Conservation (phyloP, 2,888 invertebrate species). For the Dilophus febrilis region DNA sequence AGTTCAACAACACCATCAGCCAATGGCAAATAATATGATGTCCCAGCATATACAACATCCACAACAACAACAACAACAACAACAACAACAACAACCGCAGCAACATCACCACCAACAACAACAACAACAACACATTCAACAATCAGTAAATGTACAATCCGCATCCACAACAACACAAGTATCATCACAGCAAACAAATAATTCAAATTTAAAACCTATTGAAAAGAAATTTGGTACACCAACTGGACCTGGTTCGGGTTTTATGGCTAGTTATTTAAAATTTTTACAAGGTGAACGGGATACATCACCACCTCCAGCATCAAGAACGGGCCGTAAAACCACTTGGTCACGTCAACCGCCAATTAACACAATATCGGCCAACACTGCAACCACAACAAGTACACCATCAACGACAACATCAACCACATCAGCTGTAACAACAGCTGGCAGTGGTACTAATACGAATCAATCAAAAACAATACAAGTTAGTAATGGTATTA, state of each 20-base stretch:
- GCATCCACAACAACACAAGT: neutral
- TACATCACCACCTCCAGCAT: slow-evolving; percentile 58
- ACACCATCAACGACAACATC: slow-evolving; percentile 29
- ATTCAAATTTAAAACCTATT: slow-evolving; percentile 29
- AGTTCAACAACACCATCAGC: too few relatives aligned
- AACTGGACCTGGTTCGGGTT: slow-evolving; percentile 49
- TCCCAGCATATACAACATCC: slow-evolving; percentile 27
- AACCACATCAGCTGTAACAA: slow-evolving; percentile 31
- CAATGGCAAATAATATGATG: slow-evolving; percentile 17
- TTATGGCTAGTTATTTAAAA: slow-evolving; percentile 76
- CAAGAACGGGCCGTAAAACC: slow-evolving; percentile 46
- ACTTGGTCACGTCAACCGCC: slow-evolving; percentile 31
- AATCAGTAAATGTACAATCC: slow-evolving; percentile 11
- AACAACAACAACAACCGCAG: slow-evolving; percentile 21
- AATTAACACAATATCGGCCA: slow-evolving; percentile 24
- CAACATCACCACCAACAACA: slow-evolving; percentile 14
- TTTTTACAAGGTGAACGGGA: slow-evolving; percentile 71
- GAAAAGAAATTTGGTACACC: slow-evolving; percentile 44
- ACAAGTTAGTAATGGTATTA: neutral
- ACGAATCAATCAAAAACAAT: slow-evolving; percentile 16
- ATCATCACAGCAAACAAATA: slow-evolving; percentile 6
- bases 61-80: slow-evolving; percentile 13
- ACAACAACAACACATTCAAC: slow-evolving; percentile 11
- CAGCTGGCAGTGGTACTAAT: slow-evolving; percentile 19
- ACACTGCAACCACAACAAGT: slow-evolving; percentile 22